Percentiles rank a stretch among this genome's conserved stretches.
Evolutionary conservation across 2,113 vertebrate genomes (phyloP).

Genomic region (Tetrao urogallus): DNA sequence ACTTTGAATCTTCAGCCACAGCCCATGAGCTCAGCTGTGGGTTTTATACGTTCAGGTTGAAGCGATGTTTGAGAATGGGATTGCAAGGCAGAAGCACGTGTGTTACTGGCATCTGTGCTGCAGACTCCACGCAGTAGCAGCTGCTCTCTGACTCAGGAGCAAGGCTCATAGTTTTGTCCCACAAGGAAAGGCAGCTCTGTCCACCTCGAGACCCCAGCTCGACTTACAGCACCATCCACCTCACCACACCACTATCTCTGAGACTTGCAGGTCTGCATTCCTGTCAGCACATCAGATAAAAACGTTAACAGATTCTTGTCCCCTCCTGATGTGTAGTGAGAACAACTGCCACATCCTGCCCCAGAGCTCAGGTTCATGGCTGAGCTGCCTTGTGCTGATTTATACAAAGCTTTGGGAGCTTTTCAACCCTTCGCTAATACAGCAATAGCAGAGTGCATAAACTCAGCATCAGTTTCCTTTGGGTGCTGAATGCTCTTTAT

Average conservation of each 20-base stretch:
- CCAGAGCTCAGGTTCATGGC: neutral
- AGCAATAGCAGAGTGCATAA: fast-evolving
- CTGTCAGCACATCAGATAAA: neutral
- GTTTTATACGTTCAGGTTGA: neutral
- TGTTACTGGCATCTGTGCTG: fast-evolving
- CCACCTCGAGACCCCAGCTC: neutral
- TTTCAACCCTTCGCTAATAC: neutral
- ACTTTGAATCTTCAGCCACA: neutral
- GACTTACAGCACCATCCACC: neutral
- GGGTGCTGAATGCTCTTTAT: fast-evolving
- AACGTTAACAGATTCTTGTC: neutral
- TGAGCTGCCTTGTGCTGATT: neutral
- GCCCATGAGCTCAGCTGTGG: neutral
- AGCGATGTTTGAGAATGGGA: fast-evolving
- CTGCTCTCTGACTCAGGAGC: fast-evolving
- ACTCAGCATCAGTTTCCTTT: neutral
- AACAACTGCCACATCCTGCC: neutral
- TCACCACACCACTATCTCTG: neutral
- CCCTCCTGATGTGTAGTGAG: neutral
- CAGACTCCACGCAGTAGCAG: neutral
- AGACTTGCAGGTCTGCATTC: fast-evolving
- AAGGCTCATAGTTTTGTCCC: neutral
- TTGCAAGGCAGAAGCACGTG: fast-evolving
- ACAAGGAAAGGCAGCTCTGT: neutral
- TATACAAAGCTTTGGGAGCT: neutral